A percentile compares a stretch with the other conserved stretches of the same genome.
Evolutionary conservation across 2,888 invertebrate species (phyloP).

Genomic region (Acholoe squamosa): DNA sequence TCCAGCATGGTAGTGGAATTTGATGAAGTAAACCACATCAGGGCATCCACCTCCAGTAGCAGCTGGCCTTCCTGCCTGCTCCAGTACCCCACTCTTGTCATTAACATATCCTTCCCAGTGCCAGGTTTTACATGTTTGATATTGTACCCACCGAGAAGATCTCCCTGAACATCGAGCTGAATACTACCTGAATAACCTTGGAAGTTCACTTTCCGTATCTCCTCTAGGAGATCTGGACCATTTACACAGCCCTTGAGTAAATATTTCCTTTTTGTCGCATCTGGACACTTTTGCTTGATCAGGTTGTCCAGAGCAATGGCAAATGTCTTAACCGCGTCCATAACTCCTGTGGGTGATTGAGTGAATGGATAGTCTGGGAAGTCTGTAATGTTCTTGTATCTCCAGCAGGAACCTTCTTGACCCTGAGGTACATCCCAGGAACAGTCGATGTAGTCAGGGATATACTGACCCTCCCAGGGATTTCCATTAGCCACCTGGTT

Average conservation of each 20-base stretch:
- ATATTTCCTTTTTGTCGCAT: background rate
- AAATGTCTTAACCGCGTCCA: constrained; percentile 16
- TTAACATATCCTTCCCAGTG: background rate
- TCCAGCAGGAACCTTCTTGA: background rate
- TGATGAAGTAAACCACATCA: background rate
- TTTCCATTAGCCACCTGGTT: constrained; percentile 23
- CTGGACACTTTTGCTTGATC: constrained; percentile 26
- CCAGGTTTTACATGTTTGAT: constrained; percentile 14
- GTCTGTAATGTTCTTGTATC: background rate
- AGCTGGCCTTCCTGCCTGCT: background rate
- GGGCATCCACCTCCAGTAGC: background rate
- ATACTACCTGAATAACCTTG: constrained; percentile 66
- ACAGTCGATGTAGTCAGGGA: background rate
- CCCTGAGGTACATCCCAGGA: constrained; percentile 16
- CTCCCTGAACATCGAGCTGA: constrained; percentile 16
- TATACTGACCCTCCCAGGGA: constrained; percentile 37
- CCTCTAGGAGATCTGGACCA: constrained; percentile 70
- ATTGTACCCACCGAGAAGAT: background rate
- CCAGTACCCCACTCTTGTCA: constrained; percentile 19
- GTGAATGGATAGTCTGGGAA: constrained; percentile 23
- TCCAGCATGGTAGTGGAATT: background rate
- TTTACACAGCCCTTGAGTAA: constrained; percentile 70
- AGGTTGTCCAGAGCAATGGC: constrained; percentile 34
- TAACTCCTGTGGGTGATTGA: background rate
- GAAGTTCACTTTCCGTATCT: constrained; percentile 72